A percentile compares a stretch with the other conserved stretches of the same genome.
Conservation (phyloP, 2,113 vertebrate genomes). For the Uropsilus gracilis region DNA sequence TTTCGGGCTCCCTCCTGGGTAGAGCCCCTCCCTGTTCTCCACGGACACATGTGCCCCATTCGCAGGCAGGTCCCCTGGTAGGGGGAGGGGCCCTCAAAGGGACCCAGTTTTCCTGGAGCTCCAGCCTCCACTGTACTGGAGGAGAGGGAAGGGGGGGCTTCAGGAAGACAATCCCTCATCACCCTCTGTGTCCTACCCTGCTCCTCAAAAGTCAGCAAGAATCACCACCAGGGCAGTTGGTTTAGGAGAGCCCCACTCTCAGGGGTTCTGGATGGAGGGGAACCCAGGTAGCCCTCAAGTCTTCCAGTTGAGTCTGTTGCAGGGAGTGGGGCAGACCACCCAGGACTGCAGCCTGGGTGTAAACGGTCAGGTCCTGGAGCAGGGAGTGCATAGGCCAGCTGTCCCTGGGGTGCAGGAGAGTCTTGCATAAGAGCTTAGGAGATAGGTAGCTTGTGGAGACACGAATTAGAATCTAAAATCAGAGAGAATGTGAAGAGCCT, state of each 20-base stretch:
- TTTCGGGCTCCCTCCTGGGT: not conserved
- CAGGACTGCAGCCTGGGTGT: not conserved
- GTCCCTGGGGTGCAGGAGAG: not conserved
- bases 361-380: not conserved
- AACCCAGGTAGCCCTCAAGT: rapidly evolving
- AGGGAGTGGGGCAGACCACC: too few relatives aligned
- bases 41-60: not conserved
- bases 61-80: not conserved
- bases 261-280: not conserved
- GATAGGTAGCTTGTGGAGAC: not conserved
- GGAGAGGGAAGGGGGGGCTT: not conserved
- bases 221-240: not conserved
- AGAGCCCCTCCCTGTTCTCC: rapidly evolving
- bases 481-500: not conserved
- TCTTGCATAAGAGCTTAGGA: not conserved
- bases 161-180: not conserved
- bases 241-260: not conserved
- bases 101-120: rapidly evolving
- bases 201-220: conserved; percentile 14
- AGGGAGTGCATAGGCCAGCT: rapidly evolving
- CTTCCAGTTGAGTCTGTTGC: not conserved
- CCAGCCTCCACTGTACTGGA: not conserved
- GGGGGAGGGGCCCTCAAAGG: not conserved
- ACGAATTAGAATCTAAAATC: not conserved
- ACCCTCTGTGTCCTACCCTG: too few relatives aligned